Percentiles rank a stretch among this genome's conserved stretches.
Evolutionary conservation across 2,113 vertebrate genomes (phyloP).

Genomic region (Centropristis striata): DNA sequence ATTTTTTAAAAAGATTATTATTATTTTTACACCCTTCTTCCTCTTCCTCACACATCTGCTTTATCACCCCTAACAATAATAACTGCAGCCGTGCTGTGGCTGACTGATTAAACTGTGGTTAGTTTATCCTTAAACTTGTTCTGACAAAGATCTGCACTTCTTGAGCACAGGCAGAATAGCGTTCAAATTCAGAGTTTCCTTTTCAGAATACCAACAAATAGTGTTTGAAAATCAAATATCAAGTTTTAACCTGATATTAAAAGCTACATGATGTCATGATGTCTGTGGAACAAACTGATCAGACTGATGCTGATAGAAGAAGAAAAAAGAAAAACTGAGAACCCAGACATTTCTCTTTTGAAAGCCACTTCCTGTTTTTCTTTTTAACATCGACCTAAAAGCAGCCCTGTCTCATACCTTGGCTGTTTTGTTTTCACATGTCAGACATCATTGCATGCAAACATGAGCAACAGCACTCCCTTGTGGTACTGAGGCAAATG

Average conservation of each 20-base stretch:
- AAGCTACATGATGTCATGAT: too few relatives aligned
- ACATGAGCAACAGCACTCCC: slow-evolving; percentile 44
- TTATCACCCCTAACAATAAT: too few relatives aligned
- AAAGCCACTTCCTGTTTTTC: neutral
- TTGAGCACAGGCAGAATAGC: neutral
- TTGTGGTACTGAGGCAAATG: slow-evolving; percentile 34
- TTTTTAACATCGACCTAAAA: neutral
- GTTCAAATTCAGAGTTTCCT: neutral
- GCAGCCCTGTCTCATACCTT: neutral
- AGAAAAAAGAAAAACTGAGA: neutral
- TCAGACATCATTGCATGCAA: slow-evolving; percentile 8
- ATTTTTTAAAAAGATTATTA: too few relatives aligned
- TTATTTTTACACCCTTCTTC: neutral
- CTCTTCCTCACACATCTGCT: neutral
- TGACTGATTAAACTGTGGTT: neutral
- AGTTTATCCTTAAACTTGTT: neutral
- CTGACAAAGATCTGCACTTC: neutral
- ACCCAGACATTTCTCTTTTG: neutral
- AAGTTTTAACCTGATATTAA: neutral
- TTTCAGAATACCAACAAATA: neutral
- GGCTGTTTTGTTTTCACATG: too few relatives aligned
- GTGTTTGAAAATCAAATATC: neutral
- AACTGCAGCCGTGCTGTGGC: too few relatives aligned
- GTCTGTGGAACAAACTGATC: neutral
- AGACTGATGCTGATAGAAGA: neutral